A percentile compares a stretch with the other conserved stretches of the same genome.
Evolutionary conservation across 1,140 invertebrate species (phyloP).

Genomic region (Scaptomyza graminum): DNA sequence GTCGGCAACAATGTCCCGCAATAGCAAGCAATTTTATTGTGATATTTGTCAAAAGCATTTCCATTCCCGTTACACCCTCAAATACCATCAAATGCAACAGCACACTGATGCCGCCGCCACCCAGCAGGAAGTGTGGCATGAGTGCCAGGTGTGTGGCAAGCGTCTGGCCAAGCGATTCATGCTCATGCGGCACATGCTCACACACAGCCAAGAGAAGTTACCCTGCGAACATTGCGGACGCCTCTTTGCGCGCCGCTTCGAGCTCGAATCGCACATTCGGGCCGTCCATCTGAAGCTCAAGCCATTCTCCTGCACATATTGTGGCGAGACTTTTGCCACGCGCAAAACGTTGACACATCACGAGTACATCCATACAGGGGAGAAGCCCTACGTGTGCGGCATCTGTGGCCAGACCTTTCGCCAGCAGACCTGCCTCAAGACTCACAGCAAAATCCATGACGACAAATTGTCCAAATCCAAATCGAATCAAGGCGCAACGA

Average conservation of each 20-base stretch:
- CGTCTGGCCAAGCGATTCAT: constrained; percentile 78
- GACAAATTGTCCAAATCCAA: constrained; percentile 43
- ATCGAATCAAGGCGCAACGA: too few relatives aligned
- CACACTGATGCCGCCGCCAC: constrained; percentile 42
- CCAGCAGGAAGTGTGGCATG: constrained; percentile 37
- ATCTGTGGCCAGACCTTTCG: constrained; percentile 86
- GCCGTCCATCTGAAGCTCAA: constrained; percentile 82
- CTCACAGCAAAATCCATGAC: constrained; percentile 72
- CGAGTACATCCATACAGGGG: constrained; percentile 90
- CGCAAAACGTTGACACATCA: constrained; percentile 84
- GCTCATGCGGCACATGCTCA: constrained; percentile 79
- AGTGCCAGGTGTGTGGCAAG: constrained; percentile 75
- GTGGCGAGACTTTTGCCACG: constrained; percentile 68
- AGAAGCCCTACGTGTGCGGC: constrained; percentile 90
- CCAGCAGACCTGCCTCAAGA: constrained; percentile 78
- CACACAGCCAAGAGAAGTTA: constrained; percentile 67
- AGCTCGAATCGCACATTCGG: constrained; percentile 75
- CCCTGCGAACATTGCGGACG: constrained; percentile 80
- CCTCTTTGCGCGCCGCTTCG: constrained; percentile 69
- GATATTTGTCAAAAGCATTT: constrained; percentile 72
- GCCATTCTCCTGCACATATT: constrained; percentile 69
- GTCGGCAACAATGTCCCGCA: constrained; percentile 39
- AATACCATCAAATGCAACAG: constrained; percentile 74
- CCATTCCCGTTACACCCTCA: constrained; percentile 73
- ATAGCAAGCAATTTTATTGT: constrained; percentile 55